Evolutionary conservation across 1,140 invertebrate species (phyloP).

Genomic region (Philaenus spumarius): DNA sequence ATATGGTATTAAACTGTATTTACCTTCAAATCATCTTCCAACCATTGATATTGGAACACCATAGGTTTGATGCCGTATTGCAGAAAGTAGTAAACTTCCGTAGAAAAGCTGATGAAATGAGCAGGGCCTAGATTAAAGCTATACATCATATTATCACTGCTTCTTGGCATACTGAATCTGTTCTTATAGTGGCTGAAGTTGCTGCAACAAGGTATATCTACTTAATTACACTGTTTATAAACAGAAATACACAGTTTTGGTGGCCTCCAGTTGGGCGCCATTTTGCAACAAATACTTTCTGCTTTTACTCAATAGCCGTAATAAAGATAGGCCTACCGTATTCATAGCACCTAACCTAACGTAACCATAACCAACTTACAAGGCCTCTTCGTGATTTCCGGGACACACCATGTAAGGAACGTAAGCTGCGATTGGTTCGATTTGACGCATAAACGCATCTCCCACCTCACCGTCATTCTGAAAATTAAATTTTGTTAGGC

Average conservation of each 20-base stretch:
- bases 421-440: conserved; percentile 77
- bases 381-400: conserved; percentile 83
- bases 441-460: conserved; percentile 86
- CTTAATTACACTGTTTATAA: conserved; percentile 8
- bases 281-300: too few relatives aligned
- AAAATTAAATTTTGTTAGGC: too few relatives aligned
- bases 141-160: conserved; percentile 70
- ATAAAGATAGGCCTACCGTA: too few relatives aligned
- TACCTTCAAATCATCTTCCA: conserved; percentile 67
- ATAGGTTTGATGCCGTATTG: conserved; percentile 80
- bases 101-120: conserved; percentile 87
- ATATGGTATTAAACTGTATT: not conserved
- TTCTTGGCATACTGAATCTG: conserved; percentile 83
- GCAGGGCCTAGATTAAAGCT: conserved; percentile 88
- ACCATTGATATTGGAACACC: conserved; percentile 83
- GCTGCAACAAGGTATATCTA: conserved; percentile 47
- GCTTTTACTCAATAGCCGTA: too few relatives aligned
- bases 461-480: conserved; percentile 67
- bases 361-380: conserved; percentile 58
- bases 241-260: too few relatives aligned
- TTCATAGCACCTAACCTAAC: too few relatives aligned
- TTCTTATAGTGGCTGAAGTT: conserved; percentile 82
- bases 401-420: conserved; percentile 89
- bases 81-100: conserved; percentile 92
- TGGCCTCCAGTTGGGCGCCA: too few relatives aligned